These are phyloP conservation scores for Heliconius ismenius DNA, from an alignment of 2,888 invertebrate species.

Conservation along the genomic window DNA sequence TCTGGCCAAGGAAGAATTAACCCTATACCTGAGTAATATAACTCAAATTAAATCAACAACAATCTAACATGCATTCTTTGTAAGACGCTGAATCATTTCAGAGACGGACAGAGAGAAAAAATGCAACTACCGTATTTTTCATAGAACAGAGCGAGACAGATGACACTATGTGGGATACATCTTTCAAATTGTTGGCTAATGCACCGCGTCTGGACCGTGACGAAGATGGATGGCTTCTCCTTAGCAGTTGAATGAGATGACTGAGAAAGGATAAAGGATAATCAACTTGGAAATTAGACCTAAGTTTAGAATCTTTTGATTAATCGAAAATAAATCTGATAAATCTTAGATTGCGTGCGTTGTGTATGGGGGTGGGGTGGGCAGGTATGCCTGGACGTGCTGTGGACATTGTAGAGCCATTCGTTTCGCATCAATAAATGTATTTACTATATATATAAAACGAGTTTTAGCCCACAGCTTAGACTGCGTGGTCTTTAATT, in stretches of 20 bases:
- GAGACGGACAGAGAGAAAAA: constrained; percentile 61
- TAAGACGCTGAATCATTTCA: constrained; percentile 72
- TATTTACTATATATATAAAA: constrained; percentile 1
- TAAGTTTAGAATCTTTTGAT: constrained; percentile 40
- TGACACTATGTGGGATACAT: constrained; percentile 50
- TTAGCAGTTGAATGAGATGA: constrained; percentile 69
- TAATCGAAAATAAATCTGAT: constrained; percentile 36
- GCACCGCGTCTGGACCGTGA: constrained; percentile 69
- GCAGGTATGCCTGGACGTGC: background rate
- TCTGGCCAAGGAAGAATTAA: constrained; percentile 41
- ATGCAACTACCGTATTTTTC: constrained; percentile 51
- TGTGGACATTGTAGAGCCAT: constrained; percentile 5
- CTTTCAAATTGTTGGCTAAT: constrained; percentile 66
- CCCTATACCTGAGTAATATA: constrained; percentile 41
- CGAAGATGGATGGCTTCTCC: constrained; percentile 76
- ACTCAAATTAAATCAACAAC: constrained; percentile 42
- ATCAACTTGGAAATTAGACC: constrained; percentile 48
- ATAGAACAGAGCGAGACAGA: constrained; percentile 57
- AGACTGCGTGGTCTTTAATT: too few relatives aligned
- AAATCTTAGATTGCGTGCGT: constrained; percentile 28
- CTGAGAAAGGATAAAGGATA: constrained; percentile 49
- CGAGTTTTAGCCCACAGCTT: background rate
- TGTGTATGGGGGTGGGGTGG: background rate
- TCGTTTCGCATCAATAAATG: constrained; percentile 8
- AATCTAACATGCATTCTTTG: constrained; percentile 57